Evolutionary conservation across 2,797 vertebrate species (phyloP).

Genomic region (Rhinogobio ventralis): DNA sequence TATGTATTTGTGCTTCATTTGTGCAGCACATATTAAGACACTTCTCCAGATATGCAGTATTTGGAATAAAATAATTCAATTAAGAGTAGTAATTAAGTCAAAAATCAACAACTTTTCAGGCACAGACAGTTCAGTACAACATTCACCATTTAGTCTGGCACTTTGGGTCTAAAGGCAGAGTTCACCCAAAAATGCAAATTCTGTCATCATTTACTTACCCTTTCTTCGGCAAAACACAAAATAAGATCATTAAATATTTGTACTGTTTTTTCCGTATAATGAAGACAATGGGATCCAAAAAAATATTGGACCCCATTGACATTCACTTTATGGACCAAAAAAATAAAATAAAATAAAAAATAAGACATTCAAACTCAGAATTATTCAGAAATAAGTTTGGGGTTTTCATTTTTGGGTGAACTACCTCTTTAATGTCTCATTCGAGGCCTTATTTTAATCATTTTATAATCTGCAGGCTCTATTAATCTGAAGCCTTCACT

Average conservation of each 20-base stretch:
- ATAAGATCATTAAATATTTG: not conserved
- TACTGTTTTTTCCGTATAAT: not conserved
- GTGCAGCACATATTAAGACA: conserved; percentile 51
- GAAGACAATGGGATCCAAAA: not conserved
- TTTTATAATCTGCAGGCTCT: not conserved
- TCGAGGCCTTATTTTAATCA: not conserved
- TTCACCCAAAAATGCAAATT: not conserved
- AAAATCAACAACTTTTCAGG: not conserved
- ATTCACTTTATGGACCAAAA: not conserved
- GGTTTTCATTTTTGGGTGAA: not conserved
- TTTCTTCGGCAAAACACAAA: not conserved
- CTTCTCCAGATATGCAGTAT: conserved; percentile 59
- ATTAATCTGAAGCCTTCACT: conserved; percentile 2
- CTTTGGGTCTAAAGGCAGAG: conserved; percentile 6
- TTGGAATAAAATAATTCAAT: conserved; percentile 5
- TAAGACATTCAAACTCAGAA: not conserved
- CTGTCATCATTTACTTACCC: not conserved
- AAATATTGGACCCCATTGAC: not conserved
- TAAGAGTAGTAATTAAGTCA: conserved; percentile 10
- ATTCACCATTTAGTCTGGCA: conserved; percentile 2
- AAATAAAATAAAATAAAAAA: too few species aligned
- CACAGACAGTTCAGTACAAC: not conserved
- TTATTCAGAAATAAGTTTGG: too few species aligned
- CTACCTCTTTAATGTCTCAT: not conserved
- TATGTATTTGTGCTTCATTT: conserved; percentile 66